A percentile compares a stretch with the other conserved stretches of the same genome.
Evolutionary conservation across 1,140 invertebrate species (phyloP).

Genomic region (Paramacrobiotus metropolitanus): DNA sequence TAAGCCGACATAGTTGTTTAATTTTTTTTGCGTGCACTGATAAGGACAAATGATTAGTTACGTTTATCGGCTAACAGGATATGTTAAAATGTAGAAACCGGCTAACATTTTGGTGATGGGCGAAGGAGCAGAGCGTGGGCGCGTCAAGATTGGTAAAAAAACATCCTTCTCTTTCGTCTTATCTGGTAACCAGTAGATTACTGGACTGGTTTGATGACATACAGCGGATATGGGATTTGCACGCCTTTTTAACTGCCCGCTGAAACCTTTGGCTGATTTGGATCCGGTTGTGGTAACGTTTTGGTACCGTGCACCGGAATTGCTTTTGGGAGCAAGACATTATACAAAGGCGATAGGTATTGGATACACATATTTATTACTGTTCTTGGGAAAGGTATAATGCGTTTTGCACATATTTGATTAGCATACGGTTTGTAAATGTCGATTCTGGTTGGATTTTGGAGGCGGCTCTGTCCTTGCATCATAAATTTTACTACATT

Average conservation of each 20-base stretch:
- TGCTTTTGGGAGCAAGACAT: conserved; percentile 30
- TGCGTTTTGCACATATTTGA: no score
- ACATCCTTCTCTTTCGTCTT: neutral
- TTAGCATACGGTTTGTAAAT: no score
- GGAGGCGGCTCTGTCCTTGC: no score
- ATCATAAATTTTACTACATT: neutral
- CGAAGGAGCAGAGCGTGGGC: conserved; percentile 19
- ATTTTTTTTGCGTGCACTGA: neutral
- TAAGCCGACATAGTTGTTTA: conserved; percentile 12
- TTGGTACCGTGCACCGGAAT: conserved; percentile 32
- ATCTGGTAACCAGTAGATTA: neutral
- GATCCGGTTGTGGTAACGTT: conserved; percentile 33
- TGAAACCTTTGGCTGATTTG: conserved; percentile 27
- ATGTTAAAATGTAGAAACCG: conserved; percentile 48
- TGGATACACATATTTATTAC: neutral
- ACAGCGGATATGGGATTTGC: conserved; percentile 30
- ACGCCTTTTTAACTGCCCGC: conserved; percentile 28
- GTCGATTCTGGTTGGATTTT: no score
- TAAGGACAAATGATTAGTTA: neutral
- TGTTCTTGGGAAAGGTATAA: no score
- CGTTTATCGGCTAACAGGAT: neutral
- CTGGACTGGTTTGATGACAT: conserved; percentile 18
- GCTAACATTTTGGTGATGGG: conserved; percentile 73
- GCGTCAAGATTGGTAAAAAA: conserved; percentile 21
- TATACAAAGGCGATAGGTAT: conserved; percentile 25